A percentile compares a stretch with the other conserved stretches of the same genome.
Evolutionary conservation across 2,797 vertebrate genomes (phyloP).

Genomic region (Pelochelys cantorii): DNA sequence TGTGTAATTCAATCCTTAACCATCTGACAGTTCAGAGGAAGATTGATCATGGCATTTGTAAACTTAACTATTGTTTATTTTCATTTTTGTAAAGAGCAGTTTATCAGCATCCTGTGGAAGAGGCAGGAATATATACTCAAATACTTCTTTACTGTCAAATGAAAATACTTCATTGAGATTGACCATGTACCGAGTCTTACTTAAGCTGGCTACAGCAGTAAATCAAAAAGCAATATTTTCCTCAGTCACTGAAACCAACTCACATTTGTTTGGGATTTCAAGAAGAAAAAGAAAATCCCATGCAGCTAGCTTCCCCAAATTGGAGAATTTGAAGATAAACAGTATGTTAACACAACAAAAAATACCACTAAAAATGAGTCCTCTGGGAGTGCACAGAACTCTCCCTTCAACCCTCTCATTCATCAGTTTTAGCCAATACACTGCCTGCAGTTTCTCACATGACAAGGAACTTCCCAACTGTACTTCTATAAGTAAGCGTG

Average conservation of each 20-base stretch:
- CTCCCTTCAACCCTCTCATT: neutral
- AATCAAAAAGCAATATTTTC: neutral
- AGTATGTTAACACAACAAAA: neutral
- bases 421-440: neutral
- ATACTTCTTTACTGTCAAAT: neutral
- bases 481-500: constrained; percentile 32
- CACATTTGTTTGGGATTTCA: neutral
- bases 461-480: constrained; percentile 28
- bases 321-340: neutral
- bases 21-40: neutral
- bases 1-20: neutral
- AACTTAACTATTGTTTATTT: neutral
- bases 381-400: neutral
- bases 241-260: neutral
- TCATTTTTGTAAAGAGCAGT: neutral
- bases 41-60: rapidly evolving
- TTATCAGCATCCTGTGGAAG: neutral
- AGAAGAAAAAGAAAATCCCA: neutral
- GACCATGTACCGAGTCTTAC: neutral
- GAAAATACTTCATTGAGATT: neutral
- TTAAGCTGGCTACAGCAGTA: neutral
- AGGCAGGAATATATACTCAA: neutral
- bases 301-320: neutral
- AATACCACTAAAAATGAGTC: constrained; percentile 28
- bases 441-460: constrained; percentile 44